A percentile compares a stretch with the other conserved stretches of the same genome.
Conservation (phyloP, 2,113 vertebrate species). For the Irena cyanogastra region DNA sequence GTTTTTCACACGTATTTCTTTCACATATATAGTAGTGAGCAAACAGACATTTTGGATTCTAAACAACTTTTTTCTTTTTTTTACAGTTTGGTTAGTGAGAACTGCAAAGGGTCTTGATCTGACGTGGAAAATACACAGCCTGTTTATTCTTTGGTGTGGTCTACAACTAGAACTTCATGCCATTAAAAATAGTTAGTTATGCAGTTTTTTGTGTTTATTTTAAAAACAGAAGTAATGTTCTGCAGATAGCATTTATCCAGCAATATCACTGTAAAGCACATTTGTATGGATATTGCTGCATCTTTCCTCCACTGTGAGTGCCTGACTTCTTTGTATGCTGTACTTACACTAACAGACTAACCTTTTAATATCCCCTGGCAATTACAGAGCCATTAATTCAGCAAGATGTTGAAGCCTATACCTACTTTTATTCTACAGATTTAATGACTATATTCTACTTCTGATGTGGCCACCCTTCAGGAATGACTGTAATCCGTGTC, state of each 20-base stretch:
- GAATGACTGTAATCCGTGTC: not conserved
- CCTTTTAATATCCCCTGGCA: not conserved
- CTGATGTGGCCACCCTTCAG: constrained; percentile 6
- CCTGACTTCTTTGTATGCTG: not conserved
- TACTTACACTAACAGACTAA: not conserved
- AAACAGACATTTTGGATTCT: not conserved
- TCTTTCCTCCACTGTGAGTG: not conserved
- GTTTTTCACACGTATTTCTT: not conserved
- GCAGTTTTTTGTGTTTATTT: not conserved
- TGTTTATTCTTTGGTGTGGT: not conserved
- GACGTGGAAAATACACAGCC: not conserved
- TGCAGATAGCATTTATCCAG: not conserved
- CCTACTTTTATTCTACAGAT: constrained; percentile 9
- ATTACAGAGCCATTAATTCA: not conserved
- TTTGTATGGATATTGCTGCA: not conserved
- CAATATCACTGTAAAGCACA: not conserved
- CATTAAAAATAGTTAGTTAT: not conserved
- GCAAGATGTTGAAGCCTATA: not conserved
- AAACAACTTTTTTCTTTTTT: not conserved
- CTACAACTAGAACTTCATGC: not conserved
- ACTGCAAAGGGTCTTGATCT: not conserved
- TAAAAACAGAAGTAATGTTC: not conserved
- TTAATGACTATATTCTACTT: not conserved
- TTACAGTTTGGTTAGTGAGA: not conserved
- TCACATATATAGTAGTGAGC: not conserved